phyloP scores from a whole-genome alignment of 2,113 vertebrate species.

The Hystrix brachyura region DNA sequence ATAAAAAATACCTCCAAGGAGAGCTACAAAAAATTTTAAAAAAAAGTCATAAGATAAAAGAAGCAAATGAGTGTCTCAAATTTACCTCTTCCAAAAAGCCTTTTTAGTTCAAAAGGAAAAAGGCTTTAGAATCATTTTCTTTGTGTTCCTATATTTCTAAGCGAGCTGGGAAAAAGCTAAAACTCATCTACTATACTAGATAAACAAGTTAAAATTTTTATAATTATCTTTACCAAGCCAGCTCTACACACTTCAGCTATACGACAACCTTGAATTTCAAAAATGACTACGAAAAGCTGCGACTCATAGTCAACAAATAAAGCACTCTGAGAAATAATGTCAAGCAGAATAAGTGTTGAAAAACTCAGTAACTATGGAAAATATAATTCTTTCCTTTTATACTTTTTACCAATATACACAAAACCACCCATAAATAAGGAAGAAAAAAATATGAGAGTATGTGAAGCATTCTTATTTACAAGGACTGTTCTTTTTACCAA shows the following conservation, averaged over 20 bases:
- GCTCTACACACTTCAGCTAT: background rate
- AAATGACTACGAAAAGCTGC: background rate
- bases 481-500: background rate
- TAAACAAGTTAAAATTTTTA: background rate
- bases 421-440: background rate
- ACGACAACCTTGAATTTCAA: background rate
- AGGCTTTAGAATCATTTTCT: background rate
- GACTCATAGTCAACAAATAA: constrained; percentile 23
- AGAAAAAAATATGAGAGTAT: background rate
- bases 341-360: background rate
- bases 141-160: background rate
- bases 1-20: constrained; percentile 86
- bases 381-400: background rate
- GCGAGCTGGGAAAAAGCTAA: constrained; percentile 30
- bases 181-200: background rate
- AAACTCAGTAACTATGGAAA: background rate
- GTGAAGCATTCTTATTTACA: background rate
- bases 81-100: background rate
- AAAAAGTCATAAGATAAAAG: background rate
- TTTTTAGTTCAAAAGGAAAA: background rate
- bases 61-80: background rate
- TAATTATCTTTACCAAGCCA: constrained; percentile 4
- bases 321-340: background rate
- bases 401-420: constrained; percentile 13
- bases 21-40: constrained; percentile 78